Base-by-base conservation (phyloP, 2,797 vertebrate species). In the Sebastes kiyomatsui region DNA sequence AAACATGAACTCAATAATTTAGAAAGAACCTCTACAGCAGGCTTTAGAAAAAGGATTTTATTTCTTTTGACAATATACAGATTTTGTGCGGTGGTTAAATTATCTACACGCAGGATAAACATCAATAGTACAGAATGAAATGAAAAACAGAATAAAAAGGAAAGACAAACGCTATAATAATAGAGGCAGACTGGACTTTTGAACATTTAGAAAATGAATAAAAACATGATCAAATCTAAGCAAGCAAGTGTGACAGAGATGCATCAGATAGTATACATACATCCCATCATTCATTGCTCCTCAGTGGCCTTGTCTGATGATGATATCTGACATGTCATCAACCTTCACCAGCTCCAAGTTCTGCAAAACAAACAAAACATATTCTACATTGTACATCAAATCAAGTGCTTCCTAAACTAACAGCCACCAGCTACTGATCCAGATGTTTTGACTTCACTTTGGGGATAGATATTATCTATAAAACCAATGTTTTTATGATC, bases 271-370 rank as follows among this genome's bases (percentile, higher is more conserved):
- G 46, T 52, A 52, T n/a, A 52, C 18, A 52, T 8, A 27, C 16
- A 23, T 67, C 6, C 23, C 30, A 32, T 56, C 3, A 27, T 25
- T 69, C 6, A 25, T 33, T 20, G 58, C 33, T 67, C 52, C 61
- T 97, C 86, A 96, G 8, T 85, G 77, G 23, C 83, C 96, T 90
- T 97, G 97, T 81, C 75, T 95, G 92, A 99, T 97, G 27, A 97
- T 80, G 75, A 99, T 92, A 46, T 99, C 98, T 0, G 97, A 97
- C 90, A 99, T 96, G 91, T 98, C 97, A 30, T 97, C 94, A 6
- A 95, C 95, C 82, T 96, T 96, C 88, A 97, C 93, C 79, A 99
- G 94, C 88, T 92, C 95, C 94, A 99, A 92, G 73, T 98, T 98
- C 98, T 99, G 93, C 54, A 11, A 42, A 27, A 77, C 32, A 78